These are phyloP conservation scores for Cryptomyrus ogoouensis DNA, from an alignment of 2,113 vertebrate species.

Conservation along the genomic window DNA sequence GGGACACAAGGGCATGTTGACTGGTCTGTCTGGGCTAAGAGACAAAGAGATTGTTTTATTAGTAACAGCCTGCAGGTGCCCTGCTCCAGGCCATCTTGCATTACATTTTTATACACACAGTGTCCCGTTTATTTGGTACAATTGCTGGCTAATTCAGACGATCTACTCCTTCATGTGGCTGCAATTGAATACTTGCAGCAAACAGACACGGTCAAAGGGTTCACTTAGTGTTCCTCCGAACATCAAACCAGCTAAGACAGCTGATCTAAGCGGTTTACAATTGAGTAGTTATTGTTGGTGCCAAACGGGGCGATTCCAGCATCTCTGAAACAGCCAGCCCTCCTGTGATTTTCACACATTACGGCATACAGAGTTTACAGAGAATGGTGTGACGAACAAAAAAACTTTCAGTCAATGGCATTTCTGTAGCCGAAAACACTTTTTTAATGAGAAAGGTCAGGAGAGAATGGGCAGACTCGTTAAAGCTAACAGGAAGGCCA, in stretches of 20 bases:
- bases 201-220: not conserved
- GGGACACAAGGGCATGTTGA: not conserved
- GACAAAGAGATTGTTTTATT: conserved; percentile 1
- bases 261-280: not conserved
- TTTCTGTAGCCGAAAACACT: not conserved
- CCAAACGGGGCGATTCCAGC: not conserved
- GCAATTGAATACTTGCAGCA: not conserved
- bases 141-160: not conserved
- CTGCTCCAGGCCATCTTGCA: not conserved
- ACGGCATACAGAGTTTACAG: not conserved
- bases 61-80: not conserved
- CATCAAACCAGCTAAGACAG: not conserved
- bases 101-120: not conserved
- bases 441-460: not conserved
- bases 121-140: not conserved
- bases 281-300: not conserved
- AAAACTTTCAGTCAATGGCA: not conserved
- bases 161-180: not conserved
- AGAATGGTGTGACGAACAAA: not conserved
- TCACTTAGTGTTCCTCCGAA: not conserved
- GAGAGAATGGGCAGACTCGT: not conserved
- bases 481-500: not conserved
- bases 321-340: not conserved
- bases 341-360: not conserved
- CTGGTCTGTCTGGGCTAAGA: not conserved